Percentiles rank a stretch among this genome's conserved stretches.
phyloP scores from a whole-genome alignment of 2,113 vertebrate species.

The Corythornis cristatus region DNA sequence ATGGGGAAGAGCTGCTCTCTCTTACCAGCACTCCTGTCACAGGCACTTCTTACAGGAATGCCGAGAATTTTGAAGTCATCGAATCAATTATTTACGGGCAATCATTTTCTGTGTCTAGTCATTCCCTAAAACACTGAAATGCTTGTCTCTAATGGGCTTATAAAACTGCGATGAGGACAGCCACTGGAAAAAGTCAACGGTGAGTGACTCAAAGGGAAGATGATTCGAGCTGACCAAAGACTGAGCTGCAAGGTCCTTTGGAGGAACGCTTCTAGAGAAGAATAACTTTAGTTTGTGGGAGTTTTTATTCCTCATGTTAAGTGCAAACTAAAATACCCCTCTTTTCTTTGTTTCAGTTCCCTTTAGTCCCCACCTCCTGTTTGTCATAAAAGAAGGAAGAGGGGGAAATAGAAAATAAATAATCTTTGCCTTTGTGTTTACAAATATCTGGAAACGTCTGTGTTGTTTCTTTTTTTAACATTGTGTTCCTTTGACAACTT shows the following conservation, averaged over 20 bases:
- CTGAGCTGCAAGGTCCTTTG: not conserved
- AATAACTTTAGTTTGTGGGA: not conserved
- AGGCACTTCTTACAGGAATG: slow-evolving; percentile 32
- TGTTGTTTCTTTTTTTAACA: not conserved
- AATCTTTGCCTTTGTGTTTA: not conserved
- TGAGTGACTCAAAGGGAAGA: not conserved
- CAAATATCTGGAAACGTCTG: not conserved
- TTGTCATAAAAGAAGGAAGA: not conserved
- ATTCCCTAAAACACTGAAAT: slow-evolving; percentile 49
- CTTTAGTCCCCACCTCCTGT: not conserved
- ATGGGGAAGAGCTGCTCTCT: not conserved
- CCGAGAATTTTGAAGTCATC: slow-evolving; percentile 20
- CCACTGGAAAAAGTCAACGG: not conserved
- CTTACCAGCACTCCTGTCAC: slow-evolving; percentile 39
- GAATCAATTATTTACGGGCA: slow-evolving; percentile 56
- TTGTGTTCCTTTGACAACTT: not conserved
- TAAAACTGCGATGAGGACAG: slow-evolving; percentile 34
- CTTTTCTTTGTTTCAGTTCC: not conserved
- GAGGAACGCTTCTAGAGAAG: not conserved
- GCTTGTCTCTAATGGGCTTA: slow-evolving; percentile 50
- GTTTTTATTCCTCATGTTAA: too few species aligned
- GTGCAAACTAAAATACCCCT: not conserved
- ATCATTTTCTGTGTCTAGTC: slow-evolving; percentile 51
- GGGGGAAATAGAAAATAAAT: not conserved
- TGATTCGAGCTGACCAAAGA: not conserved